Evolutionary conservation across 2,888 invertebrate species (phyloP).

Genomic region (Carterocephalus palaemon): DNA sequence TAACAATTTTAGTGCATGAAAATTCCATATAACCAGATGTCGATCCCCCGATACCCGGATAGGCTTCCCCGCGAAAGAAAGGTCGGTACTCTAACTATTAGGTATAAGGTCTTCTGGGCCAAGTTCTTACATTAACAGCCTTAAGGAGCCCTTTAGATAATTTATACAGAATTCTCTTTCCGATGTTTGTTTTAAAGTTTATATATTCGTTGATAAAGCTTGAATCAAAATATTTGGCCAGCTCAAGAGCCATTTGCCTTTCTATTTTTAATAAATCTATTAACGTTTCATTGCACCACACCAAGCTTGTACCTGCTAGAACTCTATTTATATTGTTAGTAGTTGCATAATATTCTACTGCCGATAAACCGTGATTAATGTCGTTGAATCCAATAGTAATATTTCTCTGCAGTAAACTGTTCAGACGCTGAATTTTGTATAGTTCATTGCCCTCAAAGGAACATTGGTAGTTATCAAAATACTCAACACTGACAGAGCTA

Average conservation of each 20-base stretch:
- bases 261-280: slow-evolving; percentile 33
- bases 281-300: slow-evolving; percentile 32
- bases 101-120: slow-evolving; percentile 30
- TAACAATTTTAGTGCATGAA: no score
- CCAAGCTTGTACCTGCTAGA: slow-evolving; percentile 26
- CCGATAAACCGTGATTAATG: slow-evolving; percentile 30
- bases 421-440: slow-evolving; percentile 32
- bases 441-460: slow-evolving; percentile 40
- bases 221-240: slow-evolving; percentile 27
- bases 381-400: slow-evolving; percentile 27
- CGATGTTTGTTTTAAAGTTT: slow-evolving; percentile 33
- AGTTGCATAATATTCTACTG: slow-evolving; percentile 39
- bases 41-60: no score
- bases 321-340: slow-evolving; percentile 37
- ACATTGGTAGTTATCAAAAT: slow-evolving; percentile 37
- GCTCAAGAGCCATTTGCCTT: slow-evolving; percentile 14
- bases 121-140: slow-evolving; percentile 28
- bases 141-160: slow-evolving; percentile 30
- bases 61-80: no score
- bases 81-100: neutral
- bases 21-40: no score
- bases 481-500: slow-evolving; percentile 24
- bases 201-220: slow-evolving; percentile 44
- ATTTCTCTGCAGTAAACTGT: slow-evolving; percentile 28
- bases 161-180: slow-evolving; percentile 30